These are phyloP conservation scores for Atta cephalotes DNA, from an alignment of 1,140 invertebrate species.

Conservation along the genomic window DNA sequence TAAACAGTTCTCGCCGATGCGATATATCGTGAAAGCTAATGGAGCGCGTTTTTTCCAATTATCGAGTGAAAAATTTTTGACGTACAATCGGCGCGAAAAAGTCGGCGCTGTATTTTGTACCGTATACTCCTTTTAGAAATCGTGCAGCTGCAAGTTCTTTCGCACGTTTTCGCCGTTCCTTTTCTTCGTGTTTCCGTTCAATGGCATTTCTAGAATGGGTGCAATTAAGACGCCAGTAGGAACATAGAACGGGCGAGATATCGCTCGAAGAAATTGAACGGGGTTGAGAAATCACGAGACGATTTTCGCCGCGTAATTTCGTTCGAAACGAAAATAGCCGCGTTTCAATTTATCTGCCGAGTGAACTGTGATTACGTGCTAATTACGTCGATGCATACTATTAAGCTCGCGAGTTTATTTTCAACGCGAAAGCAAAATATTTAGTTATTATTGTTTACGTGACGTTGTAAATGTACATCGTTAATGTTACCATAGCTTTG, in stretches of 20 bases:
- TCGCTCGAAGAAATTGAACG: constrained; percentile 62
- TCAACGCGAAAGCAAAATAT: constrained; percentile 12
- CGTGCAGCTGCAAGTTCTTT: constrained; percentile 43
- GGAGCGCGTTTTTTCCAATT: constrained; percentile 58
- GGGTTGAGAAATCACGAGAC: constrained; percentile 62
- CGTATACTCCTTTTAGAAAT: constrained; percentile 20
- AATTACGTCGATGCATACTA: constrained; percentile 53
- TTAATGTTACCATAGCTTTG: constrained; percentile 28
- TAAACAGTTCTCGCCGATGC: constrained; percentile 38
- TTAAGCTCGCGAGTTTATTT: constrained; percentile 42
- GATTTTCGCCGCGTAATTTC: constrained; percentile 51
- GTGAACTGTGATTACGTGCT: constrained; percentile 41
- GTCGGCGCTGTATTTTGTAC: constrained; percentile 9
- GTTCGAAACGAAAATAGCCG: constrained; percentile 21
- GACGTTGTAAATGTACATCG: constrained; percentile 1
- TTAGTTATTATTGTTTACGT: constrained; percentile 44
- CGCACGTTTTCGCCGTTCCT: constrained; percentile 34
- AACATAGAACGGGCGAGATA: constrained; percentile 20
- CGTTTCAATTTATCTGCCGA: constrained; percentile 45
- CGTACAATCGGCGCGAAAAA: constrained; percentile 24
- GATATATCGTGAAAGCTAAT: constrained; percentile 37
- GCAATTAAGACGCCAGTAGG: constrained; percentile 72
- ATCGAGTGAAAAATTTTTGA: constrained; percentile 56
- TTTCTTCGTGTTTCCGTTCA: constrained; percentile 57
- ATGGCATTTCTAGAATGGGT: constrained; percentile 67